Conservation (phyloP, 1,140 invertebrate species). For the Armadillidium nasatum region DNA sequence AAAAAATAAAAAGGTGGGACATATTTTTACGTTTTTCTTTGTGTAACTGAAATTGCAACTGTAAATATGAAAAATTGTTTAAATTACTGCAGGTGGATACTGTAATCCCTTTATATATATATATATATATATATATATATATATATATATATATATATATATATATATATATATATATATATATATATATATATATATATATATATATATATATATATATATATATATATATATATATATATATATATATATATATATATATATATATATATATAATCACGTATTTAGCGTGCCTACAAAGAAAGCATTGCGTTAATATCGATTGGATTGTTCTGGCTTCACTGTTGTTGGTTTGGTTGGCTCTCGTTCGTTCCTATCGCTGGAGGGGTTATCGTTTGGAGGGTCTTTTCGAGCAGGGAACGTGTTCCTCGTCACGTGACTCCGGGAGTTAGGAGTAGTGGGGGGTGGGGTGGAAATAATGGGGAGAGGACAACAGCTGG, state of each 20-base stretch:
- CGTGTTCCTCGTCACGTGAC: background rate
- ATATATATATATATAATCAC: background rate
- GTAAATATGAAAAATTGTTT: too few species aligned
- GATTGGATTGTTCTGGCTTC: constrained; percentile 8
- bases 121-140: too few species aligned
- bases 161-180: too few species aligned
- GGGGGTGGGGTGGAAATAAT: background rate
- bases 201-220: background rate
- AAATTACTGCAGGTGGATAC: too few species aligned
- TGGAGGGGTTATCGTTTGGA: background rate
- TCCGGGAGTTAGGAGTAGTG: background rate
- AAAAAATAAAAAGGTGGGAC: too few species aligned
- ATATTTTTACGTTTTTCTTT: too few species aligned
- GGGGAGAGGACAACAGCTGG: too few species aligned
- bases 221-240: constrained; percentile 10
- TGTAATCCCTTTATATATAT: too few species aligned
- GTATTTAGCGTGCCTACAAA: background rate
- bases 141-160: too few species aligned
- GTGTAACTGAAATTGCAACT: too few species aligned
- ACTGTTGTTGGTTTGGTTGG: too few species aligned
- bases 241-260: background rate
- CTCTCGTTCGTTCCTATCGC: background rate
- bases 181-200: too few species aligned
- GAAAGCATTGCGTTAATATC: constrained; percentile 4
- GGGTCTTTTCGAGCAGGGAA: background rate